These are phyloP conservation scores for Genyomyrus donnyi DNA, from an alignment of 2,113 vertebrate genomes.

Conservation along the genomic window DNA sequence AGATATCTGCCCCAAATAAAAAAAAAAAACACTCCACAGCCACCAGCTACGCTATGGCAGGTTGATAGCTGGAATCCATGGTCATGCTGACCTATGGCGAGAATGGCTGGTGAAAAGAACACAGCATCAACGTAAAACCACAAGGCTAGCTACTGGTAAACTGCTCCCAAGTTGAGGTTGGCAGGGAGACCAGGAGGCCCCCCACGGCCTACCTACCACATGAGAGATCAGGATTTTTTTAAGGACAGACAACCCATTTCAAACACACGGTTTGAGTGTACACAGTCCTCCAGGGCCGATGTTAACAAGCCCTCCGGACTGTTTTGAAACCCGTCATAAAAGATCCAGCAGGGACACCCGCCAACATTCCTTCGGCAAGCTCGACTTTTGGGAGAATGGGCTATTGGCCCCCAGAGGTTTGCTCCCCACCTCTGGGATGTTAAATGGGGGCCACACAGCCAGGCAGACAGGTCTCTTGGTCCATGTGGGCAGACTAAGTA, in stretches of 20 bases:
- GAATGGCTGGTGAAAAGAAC: not conserved
- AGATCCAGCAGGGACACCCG: slow-evolving; percentile 20
- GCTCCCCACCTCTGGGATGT: not conserved
- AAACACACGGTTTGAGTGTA: slow-evolving; percentile 20
- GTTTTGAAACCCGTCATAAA: slow-evolving; percentile 23
- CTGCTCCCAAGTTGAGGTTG: not conserved
- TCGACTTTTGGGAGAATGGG: slow-evolving; percentile 18
- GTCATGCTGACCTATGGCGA: not conserved
- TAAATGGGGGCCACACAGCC: not conserved
- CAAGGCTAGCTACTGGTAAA: not conserved
- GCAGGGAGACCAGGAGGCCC: not conserved
- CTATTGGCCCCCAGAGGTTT: not conserved
- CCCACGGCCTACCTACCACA: not conserved
- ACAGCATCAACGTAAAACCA: not conserved
- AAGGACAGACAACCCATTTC: slow-evolving; percentile 24
- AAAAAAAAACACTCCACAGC: not conserved
- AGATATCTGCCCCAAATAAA: slow-evolving; percentile 9
- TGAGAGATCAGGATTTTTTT: slow-evolving; percentile 16
- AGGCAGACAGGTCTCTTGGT: not conserved
- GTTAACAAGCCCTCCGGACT: slow-evolving; percentile 29
- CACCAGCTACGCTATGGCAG: not conserved
- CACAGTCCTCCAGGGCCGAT: not conserved
- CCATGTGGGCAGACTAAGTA: not conserved
- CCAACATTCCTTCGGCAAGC: slow-evolving; percentile 31
- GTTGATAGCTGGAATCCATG: not conserved